Base-by-base conservation (phyloP, 2,888 invertebrate genomes). In the Aradus depressus region DNA sequence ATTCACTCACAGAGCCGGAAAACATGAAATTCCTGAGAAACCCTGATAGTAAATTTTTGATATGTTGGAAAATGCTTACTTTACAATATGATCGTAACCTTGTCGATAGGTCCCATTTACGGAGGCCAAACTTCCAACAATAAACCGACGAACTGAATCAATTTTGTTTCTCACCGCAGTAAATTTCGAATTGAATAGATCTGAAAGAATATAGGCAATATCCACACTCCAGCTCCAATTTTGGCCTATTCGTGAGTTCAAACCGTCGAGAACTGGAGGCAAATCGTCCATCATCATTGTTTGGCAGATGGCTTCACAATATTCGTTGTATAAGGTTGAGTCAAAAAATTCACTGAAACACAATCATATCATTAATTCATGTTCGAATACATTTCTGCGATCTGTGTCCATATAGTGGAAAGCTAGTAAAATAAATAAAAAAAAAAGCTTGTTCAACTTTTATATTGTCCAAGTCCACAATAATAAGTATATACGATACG, bases 161-260 rank as follows among this genome's bases (percentile, higher is more conserved):
- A 72, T 48, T 35, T 67, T 65, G 2, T 59, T 53, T 45, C 48
- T 32, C 48, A 62, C 49, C 4, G 37, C 31, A 6, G 38, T 44
- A 3, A 51, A 35, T 5, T 57, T 53, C 42, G 23, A 56, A 44
- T 26, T 56, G 48, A 23, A 79, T 75, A 5, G 77, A 69, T 4
- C 85, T 67, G 3, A 88, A 71, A 0, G 82, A 76, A 50, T 76
- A 74, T 4, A 87, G 1, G 43, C 88, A 62, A 88, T 76, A 28
- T 81, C 75, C 0, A 84, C 75, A 34, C 83, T 83, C 87, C 88
- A 90, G 62, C 76, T 78, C 58, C 62, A 56, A 65, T 68, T 16
- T 61, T 59, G 56, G 60, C 34, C 41, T 26, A 55, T 50, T 5
- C 48, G 47, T 3, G 53, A 64, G 65, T 76, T 72, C 6, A 75